Percentiles rank a stretch among this genome's conserved stretches.
phyloP scores from a whole-genome alignment of 2,888 invertebrate genomes.

The Eilema griseolum region DNA sequence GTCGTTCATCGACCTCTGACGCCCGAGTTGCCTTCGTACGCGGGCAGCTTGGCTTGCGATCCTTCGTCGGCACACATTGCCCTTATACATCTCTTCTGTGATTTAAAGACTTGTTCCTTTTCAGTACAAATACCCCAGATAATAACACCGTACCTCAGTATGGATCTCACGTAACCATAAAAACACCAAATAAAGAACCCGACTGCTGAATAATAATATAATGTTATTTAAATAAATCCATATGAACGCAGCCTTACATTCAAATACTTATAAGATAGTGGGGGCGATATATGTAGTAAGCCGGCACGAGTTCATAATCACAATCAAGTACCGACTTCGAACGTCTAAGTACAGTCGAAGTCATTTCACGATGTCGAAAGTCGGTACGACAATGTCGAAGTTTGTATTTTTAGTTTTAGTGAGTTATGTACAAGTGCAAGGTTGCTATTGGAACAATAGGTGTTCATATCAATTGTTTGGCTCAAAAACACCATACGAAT shows the following conservation, averaged over 20 bases:
- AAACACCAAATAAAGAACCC: too few relatives aligned
- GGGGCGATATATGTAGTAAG: constrained; percentile 46
- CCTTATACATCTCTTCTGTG: too few relatives aligned
- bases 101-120: too few relatives aligned
- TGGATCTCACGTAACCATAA: too few relatives aligned
- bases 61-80: too few relatives aligned
- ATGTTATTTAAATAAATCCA: neutral
- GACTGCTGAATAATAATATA: too few relatives aligned
- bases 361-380: constrained; percentile 3
- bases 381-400: constrained; percentile 30
- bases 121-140: too few relatives aligned
- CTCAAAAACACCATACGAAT: constrained; percentile 75
- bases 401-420: constrained; percentile 37
- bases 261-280: constrained; percentile 32
- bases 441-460: constrained; percentile 71
- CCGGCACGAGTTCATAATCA: constrained; percentile 16
- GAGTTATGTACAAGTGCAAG: constrained; percentile 38
- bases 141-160: too few relatives aligned
- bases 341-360: constrained; percentile 8
- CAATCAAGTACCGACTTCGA: constrained; percentile 31
- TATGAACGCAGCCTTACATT: constrained; percentile 38
- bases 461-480: constrained; percentile 67
- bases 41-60: too few relatives aligned
- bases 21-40: too few relatives aligned
- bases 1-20: too few relatives aligned